A percentile compares a stretch with the other conserved stretches of the same genome.
Evolutionary conservation across 2,888 invertebrate genomes (phyloP).

Genomic region (Thymelicus acteon): DNA sequence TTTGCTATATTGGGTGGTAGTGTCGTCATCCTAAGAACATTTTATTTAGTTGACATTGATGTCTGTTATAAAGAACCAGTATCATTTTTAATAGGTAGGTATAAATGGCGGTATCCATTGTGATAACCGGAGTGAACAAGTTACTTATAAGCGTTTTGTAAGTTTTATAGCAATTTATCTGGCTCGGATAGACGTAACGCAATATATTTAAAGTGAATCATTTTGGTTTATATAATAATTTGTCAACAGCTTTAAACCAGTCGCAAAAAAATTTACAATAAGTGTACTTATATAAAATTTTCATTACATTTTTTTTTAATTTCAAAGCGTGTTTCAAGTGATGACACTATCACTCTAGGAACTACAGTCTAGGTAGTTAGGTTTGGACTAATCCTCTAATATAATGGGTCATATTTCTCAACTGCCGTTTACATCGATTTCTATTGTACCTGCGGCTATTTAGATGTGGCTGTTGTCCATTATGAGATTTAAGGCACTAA

Average conservation of each 20-base stretch:
- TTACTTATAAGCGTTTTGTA: neutral
- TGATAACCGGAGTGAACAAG: neutral
- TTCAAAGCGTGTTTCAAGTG: neutral
- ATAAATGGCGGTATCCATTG: no score
- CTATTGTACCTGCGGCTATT: constrained; percentile 3
- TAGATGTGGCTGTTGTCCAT: constrained; percentile 9
- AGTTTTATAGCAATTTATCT: neutral
- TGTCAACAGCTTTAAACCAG: neutral
- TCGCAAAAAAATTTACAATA: no score
- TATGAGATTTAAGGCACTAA: constrained; percentile 55
- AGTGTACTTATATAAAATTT: no score
- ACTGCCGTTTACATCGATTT: neutral
- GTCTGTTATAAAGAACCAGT: no score
- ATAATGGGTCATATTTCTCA: neutral
- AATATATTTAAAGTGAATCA: neutral
- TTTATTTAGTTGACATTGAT: no score
- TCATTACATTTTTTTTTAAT: no score
- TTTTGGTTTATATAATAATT: neutral
- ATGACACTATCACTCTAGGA: neutral
- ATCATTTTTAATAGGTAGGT: no score
- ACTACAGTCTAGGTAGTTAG: neutral
- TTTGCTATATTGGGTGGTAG: neutral
- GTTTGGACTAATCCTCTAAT: neutral
- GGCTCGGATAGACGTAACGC: neutral
- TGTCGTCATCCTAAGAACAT: constrained; percentile 5